Conservation (phyloP, 92 coral and sea anemone species). For the Parazoanthus darwini region DNA sequence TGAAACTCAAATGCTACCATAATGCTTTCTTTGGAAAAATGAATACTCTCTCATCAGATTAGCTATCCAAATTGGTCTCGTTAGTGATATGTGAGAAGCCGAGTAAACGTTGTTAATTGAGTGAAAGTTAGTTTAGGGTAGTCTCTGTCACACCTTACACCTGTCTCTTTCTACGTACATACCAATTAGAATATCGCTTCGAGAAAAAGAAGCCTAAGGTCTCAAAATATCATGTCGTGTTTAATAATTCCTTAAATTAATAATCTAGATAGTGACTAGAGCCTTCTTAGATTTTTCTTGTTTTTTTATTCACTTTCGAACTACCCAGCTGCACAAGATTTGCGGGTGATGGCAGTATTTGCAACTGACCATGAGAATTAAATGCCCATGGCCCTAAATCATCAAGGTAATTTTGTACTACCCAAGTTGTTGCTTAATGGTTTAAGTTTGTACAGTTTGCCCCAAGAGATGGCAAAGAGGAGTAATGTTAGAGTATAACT, state of each 20-base stretch:
- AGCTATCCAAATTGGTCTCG: conserved; percentile 21
- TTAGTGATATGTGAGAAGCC: conserved; percentile 20
- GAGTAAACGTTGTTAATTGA: conserved; percentile 41
- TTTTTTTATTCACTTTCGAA: neutral
- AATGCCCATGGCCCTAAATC: neutral
- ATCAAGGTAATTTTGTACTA: neutral
- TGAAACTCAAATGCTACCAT: conserved; percentile 7
- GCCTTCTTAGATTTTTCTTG: neutral
- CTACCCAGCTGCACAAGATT: neutral
- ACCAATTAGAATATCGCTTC: conserved; percentile 17
- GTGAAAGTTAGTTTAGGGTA: conserved; percentile 15
- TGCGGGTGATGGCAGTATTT: neutral
- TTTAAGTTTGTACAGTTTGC: conserved; percentile 5
- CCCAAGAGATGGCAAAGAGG: conserved; percentile 10
- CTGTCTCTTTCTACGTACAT: conserved; percentile 13
- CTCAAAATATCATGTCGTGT: neutral
- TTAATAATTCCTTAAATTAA: neutral
- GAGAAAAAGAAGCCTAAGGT: neutral
- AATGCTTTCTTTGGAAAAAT: conserved; percentile 16
- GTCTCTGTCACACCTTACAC: conserved; percentile 5
- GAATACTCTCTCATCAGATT: conserved; percentile 1
- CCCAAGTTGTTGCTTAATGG: neutral
- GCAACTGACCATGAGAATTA: neutral
- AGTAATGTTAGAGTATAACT: neutral
- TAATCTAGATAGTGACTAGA: conserved; percentile 6